These are phyloP conservation scores for Aphelocoma coerulescens DNA, from an alignment of 2,113 vertebrate genomes.

Conservation along the genomic window DNA sequence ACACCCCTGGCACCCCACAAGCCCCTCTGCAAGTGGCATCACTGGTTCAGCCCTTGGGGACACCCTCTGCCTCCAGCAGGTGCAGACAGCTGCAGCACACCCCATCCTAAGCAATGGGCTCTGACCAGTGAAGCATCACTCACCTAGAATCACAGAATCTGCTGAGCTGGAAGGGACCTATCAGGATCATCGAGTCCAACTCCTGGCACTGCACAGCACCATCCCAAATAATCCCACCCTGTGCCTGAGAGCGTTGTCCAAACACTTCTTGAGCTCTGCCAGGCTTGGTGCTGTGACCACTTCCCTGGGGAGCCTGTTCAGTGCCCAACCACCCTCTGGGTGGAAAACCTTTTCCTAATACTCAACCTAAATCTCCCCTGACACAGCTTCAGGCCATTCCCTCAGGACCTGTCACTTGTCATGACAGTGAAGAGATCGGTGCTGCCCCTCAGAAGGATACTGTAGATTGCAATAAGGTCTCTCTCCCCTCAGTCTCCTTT, in stretches of 20 bases:
- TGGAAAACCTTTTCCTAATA: background rate
- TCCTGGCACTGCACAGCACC: background rate
- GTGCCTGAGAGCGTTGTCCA: background rate
- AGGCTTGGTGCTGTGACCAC: background rate
- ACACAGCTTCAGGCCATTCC: background rate
- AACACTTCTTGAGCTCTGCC: background rate
- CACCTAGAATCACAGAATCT: background rate
- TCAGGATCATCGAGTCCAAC: background rate
- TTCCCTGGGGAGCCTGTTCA: background rate
- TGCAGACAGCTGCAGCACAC: background rate
- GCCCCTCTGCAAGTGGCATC: background rate
- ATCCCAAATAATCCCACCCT: background rate
- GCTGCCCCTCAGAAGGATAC: background rate
- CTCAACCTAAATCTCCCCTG: background rate
- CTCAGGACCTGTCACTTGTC: background rate
- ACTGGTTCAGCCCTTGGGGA: background rate
- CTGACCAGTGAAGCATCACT: accelerated
- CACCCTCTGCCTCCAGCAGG: background rate
- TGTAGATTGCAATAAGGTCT: background rate
- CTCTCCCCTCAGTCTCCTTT: background rate
- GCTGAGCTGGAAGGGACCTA: background rate
- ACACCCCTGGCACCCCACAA: accelerated
- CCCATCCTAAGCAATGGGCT: background rate
- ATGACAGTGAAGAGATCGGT: background rate
- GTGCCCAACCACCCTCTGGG: background rate